These are phyloP conservation scores for Henricia sp. DNA, from an alignment of 53 echinoderm and acorn worm species.

Conservation along the genomic window DNA sequence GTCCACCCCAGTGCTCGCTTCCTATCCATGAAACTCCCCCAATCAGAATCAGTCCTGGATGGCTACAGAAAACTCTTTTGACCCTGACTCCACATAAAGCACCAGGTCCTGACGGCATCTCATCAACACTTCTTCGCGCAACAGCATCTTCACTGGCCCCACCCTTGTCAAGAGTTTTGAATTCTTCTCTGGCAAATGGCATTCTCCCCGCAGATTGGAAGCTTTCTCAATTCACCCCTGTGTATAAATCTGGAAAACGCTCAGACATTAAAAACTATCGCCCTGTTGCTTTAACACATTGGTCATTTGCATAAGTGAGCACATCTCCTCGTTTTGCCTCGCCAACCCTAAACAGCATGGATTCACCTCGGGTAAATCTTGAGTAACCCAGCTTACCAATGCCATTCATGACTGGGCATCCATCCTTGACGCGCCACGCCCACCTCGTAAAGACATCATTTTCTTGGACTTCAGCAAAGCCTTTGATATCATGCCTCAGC, in stretches of 20 bases:
- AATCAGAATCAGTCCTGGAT: too few relatives aligned
- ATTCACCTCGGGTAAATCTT: background rate
- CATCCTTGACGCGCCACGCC: background rate
- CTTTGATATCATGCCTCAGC: background rate
- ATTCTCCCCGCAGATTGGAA: constrained; percentile 3
- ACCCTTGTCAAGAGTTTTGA: background rate
- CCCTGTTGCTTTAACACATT: too few relatives aligned
- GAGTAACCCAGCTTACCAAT: background rate
- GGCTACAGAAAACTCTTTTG: too few relatives aligned
- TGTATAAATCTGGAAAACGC: constrained; percentile 17
- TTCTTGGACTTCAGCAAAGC: too few relatives aligned
- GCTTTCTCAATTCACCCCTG: constrained; percentile 5
- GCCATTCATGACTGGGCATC: too few relatives aligned
- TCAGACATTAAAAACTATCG: constrained; percentile 11
- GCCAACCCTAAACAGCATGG: background rate
- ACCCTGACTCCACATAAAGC: too few relatives aligned
- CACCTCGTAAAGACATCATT: background rate
- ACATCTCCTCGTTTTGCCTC: background rate
- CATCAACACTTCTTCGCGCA: background rate
- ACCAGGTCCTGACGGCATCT: constrained; percentile 4
- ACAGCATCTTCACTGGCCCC: background rate
- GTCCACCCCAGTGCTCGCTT: background rate
- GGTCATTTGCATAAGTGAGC: background rate
- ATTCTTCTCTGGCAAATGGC: background rate
- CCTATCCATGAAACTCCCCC: background rate